A percentile compares a stretch with the other conserved stretches of the same genome.
Evolutionary conservation across 2,888 invertebrate genomes (phyloP).

Genomic region (Celastrina argiolus): DNA sequence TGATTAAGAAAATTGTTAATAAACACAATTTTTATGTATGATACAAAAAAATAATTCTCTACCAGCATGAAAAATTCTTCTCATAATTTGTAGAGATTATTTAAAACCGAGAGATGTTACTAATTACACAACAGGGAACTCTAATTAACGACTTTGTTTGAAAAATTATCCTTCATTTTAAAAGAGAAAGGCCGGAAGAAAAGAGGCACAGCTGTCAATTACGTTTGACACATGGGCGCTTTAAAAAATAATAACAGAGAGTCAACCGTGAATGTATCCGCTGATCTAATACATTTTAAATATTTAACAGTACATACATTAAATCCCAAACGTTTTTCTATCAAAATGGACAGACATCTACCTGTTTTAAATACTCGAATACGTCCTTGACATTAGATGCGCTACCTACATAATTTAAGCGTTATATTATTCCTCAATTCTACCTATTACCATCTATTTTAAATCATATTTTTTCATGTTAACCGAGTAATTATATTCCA

Average conservation of each 20-base stretch:
- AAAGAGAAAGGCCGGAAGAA: conserved; percentile 13
- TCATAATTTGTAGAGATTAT: neutral
- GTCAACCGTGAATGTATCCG: neutral
- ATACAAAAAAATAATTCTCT: neutral
- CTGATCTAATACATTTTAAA: neutral
- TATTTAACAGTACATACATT: neutral
- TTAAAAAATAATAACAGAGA: conserved; percentile 4
- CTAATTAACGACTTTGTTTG: conserved; percentile 9
- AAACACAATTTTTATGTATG: no score
- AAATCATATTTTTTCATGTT: neutral
- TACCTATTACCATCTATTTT: neutral
- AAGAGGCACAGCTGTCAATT: conserved; percentile 8
- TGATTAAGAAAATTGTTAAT: no score
- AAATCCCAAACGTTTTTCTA: neutral
- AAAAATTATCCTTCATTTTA: conserved; percentile 5
- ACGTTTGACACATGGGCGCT: neutral
- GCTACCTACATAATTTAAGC: conserved; percentile 8
- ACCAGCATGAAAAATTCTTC: neutral
- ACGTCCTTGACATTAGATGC: conserved; percentile 11
- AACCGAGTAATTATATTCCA: neutral
- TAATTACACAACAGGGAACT: conserved; percentile 11
- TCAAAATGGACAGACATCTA: neutral
- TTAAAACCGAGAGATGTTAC: neutral
- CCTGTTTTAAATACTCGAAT: conserved; percentile 18
- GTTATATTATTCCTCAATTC: conserved; percentile 2